A percentile compares a stretch with the other conserved stretches of the same genome.
Evolutionary conservation across 2,113 vertebrate genomes (phyloP).

Genomic region (Reinhardtius hippoglossoides): DNA sequence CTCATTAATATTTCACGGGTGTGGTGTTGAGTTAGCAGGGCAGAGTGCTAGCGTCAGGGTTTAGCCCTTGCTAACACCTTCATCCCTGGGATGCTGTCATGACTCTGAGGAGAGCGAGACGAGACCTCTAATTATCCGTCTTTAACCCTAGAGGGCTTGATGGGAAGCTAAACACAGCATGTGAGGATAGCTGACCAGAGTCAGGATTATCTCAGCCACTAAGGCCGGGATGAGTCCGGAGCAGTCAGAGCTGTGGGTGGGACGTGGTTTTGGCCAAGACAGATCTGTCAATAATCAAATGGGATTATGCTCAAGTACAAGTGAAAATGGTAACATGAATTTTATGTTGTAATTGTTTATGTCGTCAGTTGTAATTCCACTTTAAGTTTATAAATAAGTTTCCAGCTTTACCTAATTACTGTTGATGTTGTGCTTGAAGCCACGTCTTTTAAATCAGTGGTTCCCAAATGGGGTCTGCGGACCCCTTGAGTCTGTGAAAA

Average conservation of each 20-base stretch:
- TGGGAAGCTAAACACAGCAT: constrained; percentile 22
- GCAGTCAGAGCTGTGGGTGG: not conserved
- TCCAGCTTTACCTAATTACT: too few relatives aligned
- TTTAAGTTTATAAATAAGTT: too few relatives aligned
- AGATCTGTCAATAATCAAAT: not conserved
- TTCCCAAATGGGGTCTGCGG: too few relatives aligned
- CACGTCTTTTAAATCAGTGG: too few relatives aligned
- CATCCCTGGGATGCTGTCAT: constrained; percentile 52
- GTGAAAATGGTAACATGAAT: not conserved
- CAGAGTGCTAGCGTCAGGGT: constrained; percentile 73
- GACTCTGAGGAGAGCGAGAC: constrained; percentile 26
- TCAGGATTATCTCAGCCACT: constrained; percentile 19
- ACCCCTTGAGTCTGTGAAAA: too few relatives aligned
- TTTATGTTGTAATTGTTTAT: not conserved
- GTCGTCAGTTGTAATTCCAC: too few relatives aligned
- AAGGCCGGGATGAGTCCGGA: constrained; percentile 2
- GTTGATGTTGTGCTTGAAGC: too few relatives aligned
- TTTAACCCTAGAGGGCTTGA: constrained; percentile 25
- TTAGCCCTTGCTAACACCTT: constrained; percentile 50
- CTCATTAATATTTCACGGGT: constrained; percentile 77
- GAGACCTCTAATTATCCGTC: constrained; percentile 60
- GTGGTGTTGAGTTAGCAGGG: constrained; percentile 70
- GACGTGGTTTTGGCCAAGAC: not conserved
- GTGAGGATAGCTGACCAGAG: constrained; percentile 5
- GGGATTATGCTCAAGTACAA: not conserved